Conservation (phyloP, 2,888 invertebrate genomes). For the Dryococelus australis region DNA sequence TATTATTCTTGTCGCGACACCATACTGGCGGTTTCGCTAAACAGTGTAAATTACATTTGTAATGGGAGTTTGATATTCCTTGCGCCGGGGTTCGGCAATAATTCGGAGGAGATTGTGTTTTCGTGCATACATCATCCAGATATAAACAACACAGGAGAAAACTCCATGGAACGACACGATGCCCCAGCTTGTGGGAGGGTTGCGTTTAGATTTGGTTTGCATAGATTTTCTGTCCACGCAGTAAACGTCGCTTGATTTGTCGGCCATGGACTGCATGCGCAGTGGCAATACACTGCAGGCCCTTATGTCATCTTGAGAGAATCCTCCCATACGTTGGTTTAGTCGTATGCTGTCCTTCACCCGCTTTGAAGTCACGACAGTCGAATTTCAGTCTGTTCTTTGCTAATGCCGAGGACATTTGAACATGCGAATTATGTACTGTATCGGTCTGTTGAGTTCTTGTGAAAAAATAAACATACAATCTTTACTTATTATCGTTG, state of each 20-base stretch:
- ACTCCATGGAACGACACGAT: background rate
- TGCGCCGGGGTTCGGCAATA: background rate
- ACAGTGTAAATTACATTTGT: background rate
- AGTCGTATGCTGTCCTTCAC: no score
- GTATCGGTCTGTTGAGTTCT: no score
- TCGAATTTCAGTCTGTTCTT: no score
- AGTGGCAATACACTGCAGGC: no score
- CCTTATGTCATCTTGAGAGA: no score
- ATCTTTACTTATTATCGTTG: no score
- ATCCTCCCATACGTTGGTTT: no score
- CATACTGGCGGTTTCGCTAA: background rate
- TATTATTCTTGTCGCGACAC: background rate
- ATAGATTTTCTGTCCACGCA: background rate
- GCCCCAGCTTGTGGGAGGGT: no score
- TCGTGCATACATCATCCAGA: background rate
- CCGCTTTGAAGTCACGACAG: no score
- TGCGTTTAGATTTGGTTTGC: background rate
- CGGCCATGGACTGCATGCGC: background rate
- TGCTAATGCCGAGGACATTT: no score
- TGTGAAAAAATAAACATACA: no score
- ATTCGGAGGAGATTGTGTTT: conserved; percentile 10
- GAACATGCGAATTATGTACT: no score
- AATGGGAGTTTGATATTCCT: background rate
- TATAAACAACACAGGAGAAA: background rate
- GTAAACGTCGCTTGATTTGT: background rate